phyloP scores from a whole-genome alignment of 2,888 invertebrate genomes.

The Thereva nobilitata region DNA sequence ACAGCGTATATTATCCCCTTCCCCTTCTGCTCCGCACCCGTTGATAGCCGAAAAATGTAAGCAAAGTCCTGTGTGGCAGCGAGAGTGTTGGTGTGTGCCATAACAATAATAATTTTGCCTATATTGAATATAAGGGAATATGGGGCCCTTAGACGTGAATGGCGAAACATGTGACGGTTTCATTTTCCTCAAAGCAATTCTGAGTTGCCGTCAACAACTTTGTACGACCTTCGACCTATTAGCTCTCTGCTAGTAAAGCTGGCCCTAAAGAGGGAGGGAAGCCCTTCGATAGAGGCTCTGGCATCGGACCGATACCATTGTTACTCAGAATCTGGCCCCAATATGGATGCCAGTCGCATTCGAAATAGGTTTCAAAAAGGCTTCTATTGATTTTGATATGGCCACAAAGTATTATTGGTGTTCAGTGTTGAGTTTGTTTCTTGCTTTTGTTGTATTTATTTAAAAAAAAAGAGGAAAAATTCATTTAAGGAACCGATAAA shows the following conservation, averaged over 20 bases:
- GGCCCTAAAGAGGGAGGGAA: background rate
- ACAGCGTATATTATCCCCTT: no score
- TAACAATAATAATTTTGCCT: constrained; percentile 29
- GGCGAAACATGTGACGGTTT: background rate
- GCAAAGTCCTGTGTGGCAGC: background rate
- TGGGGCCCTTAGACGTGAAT: constrained; percentile 11
- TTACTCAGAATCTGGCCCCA: constrained; percentile 5
- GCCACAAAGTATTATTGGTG: constrained; percentile 28
- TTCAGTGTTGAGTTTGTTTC: background rate
- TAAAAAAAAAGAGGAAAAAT: no score
- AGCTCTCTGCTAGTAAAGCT: constrained; percentile 4
- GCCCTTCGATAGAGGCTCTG: no score
- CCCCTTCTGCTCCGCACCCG: no score
- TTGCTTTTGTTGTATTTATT: no score
- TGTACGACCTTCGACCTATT: constrained; percentile 24
- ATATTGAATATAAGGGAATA: constrained; percentile 11
- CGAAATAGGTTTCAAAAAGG: constrained; percentile 7
- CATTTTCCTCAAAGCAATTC: constrained; percentile 14
- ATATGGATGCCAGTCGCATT: constrained; percentile 11
- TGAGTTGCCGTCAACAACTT: constrained; percentile 23
- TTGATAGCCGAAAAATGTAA: no score
- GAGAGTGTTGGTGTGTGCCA: constrained; percentile 6
- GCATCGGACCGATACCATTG: no score
- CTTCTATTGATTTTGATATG: constrained; percentile 30
- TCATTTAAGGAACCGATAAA: no score